Evolutionary conservation across 2,113 vertebrate species (phyloP), one percentile per base, ranked within the genome.

Genomic region (Neopipo cinnamomea): DNA sequence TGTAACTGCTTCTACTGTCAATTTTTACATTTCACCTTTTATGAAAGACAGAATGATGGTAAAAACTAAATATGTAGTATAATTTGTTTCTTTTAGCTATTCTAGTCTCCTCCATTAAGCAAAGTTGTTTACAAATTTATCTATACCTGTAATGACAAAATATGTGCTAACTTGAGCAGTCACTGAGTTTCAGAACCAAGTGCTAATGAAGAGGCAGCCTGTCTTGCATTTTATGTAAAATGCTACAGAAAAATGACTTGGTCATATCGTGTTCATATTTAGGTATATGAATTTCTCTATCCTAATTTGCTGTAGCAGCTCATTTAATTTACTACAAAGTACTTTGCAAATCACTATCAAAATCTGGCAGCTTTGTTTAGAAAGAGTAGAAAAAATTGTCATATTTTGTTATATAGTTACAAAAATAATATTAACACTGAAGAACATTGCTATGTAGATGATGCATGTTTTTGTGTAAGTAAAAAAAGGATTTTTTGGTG

Each of bases 271-370:
- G 39, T 94, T 95, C 68, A 82, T 68, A 56, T 71, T 95, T 78
- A 90, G 63, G n/a, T 44, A 70, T 84, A 49, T 95, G 93, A 85
- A 96, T 96, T 87, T 93, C 84, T 27, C 49, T 86, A 83, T 81
- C 88, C 52, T 94, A 50, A 94, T 95, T 82, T 94, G 27, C 76
- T 93, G 65, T 86, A 92, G 5, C 47, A 86, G 49, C 66, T 95
- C 44, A 62, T 95, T 91, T 92, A 88, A 89, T 95, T 86, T 96
- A 91, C 49, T 90, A 14, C 71, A 79, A 96, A 91, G 56, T 94
- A 66, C 41, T 94, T 71, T 96, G 84, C 81, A 97, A 94, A 97
- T 94, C 73, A 88, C 82, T 91, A 95, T 79, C 70, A 92, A 97
- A 88, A 95, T 82, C 66, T 77, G 44, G 67, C 72, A 94, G 74